Evolutionary conservation across 2,113 vertebrate genomes (phyloP), one percentile per base, ranked within the genome.

Genomic region (Aleadryas rufinucha): DNA sequence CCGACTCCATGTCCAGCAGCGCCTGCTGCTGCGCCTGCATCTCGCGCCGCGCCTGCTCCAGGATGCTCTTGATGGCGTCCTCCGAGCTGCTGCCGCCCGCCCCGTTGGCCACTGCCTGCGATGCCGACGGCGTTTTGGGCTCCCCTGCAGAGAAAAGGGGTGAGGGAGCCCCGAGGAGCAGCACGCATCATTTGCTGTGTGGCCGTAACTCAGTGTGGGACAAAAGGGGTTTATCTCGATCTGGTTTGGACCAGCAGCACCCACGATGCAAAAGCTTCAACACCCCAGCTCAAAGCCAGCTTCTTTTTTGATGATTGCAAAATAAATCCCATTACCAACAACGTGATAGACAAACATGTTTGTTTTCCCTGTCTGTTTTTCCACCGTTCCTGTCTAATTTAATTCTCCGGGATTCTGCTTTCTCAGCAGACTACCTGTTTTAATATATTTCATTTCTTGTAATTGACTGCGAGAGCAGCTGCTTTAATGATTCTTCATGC

Each of bases 21-120:
- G 99, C 98, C 60, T 99, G 99, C 97, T 99, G 99, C 96, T 99
- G 99, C 0, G 99, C 99, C 96, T 99, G 99, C 99, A 99, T 99
- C 97, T 99, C 99, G 39, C 99, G 97, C 87, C 99, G 98, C 0
- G 99, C 99, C 95, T 99, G 99, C 84, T 99, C 99, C 86, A 99
- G 97, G 95, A 99, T 99, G 97, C 87, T 99, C 97, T 99, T 99
- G 94, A 99, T 99, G 97, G 99, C 99, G 1, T 99, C 99, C 63
- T 99, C 99, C 0, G 99, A 99, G 97, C 98, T 98, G 98, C 98
- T 98, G 97, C 97, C 16, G 4, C 96, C 27, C 0, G 91, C 64
- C 76, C 97, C 96, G 0, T 98, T 98, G 95, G 97, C 33, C 77
- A 92, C 84, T 3, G 84, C 94, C 97, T 96, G 68, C 0, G 97